Evolutionary conservation across 2,797 vertebrate species (phyloP).

Genomic region (Aulostomus chinensis): DNA sequence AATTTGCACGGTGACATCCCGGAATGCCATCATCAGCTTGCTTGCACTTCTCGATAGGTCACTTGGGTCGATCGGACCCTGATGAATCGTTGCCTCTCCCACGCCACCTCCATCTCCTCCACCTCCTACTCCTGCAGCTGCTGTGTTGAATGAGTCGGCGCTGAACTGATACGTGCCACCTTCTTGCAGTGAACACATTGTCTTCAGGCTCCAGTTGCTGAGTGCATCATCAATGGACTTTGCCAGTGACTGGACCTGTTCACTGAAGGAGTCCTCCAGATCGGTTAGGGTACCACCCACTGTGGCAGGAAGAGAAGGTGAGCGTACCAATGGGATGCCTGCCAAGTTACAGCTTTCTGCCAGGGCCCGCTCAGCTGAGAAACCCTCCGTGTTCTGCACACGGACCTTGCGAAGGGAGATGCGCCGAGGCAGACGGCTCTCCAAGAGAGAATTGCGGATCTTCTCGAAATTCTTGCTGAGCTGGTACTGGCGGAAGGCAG

Average conservation of each 20-base stretch:
- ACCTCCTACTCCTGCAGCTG: conserved; percentile 50
- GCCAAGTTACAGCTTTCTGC: conserved; percentile 90
- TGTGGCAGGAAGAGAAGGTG: conserved; percentile 89
- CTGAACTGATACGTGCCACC: conserved; percentile 90
- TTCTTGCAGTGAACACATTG: conserved; percentile 96
- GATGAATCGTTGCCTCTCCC: conserved; percentile 60
- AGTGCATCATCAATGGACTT: conserved; percentile 99
- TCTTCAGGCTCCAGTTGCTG: conserved; percentile 97
- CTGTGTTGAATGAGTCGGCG: conserved; percentile 85
- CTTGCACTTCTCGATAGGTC: conserved; percentile 87
- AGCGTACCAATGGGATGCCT: conserved; percentile 91
- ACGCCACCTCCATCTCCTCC: conserved; percentile 65
- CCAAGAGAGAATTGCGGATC: conserved; percentile 96
- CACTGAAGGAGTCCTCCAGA: conserved; percentile 96
- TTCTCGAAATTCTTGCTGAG: conserved; percentile 99
- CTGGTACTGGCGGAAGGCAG: conserved; percentile 98
- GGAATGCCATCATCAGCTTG: conserved; percentile 98
- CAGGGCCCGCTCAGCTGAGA: conserved; percentile 91
- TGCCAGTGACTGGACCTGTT: conserved; percentile 97
- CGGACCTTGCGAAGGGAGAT: conserved; percentile 94
- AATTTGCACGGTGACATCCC: conserved; percentile 95
- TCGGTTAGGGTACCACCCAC: conserved; percentile 91
- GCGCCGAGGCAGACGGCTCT: conserved; percentile 94
- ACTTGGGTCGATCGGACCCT: conserved; percentile 74
- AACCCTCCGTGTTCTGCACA: conserved; percentile 89